These are phyloP conservation scores for Sminthurides bifidus DNA, from an alignment of 1,140 invertebrate genomes.

Conservation along the genomic window DNA sequence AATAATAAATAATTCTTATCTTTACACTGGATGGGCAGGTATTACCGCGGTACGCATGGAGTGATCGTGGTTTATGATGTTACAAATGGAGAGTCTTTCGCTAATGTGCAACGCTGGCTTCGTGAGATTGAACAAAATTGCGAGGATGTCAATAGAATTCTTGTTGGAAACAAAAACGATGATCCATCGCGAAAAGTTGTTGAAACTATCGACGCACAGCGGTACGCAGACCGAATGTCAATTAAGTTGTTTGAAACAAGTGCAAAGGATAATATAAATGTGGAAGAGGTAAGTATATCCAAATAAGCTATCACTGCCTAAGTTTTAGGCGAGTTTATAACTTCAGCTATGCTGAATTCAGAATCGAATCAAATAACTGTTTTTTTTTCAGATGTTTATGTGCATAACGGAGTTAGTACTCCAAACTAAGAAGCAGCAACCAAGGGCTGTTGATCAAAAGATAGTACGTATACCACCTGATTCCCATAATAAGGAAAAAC, in stretches of 20 bases:
- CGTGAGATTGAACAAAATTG: constrained; percentile 99
- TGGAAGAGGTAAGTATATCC: constrained; percentile 70
- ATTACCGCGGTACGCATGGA: constrained; percentile 97
- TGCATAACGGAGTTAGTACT: constrained; percentile 59
- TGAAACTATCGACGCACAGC: constrained; percentile 87
- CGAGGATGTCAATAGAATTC: constrained; percentile 94
- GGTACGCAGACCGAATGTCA: constrained; percentile 92
- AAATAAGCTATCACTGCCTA: not conserved
- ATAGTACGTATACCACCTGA: constrained; percentile 26
- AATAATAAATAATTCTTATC: too few species aligned
- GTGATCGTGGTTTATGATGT: constrained; percentile 99
- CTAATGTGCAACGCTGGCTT: constrained; percentile 94
- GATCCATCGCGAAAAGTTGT: constrained; percentile 93
- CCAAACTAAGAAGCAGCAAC: constrained; percentile 51
- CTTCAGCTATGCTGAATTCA: not conserved
- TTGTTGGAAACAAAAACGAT: constrained; percentile 99
- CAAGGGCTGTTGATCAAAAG: constrained; percentile 43
- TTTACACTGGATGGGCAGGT: too few species aligned
- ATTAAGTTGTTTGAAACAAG: constrained; percentile 97
- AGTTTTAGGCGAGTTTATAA: not conserved
- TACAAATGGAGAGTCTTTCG: constrained; percentile 95
- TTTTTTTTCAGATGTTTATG: constrained; percentile 52
- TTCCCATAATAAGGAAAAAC: constrained; percentile 18
- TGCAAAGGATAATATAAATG: constrained; percentile 97
- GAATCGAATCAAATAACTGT: constrained; percentile 2